phyloP scores from a whole-genome alignment of 2,797 vertebrate species.

The Danio choprae region DNA sequence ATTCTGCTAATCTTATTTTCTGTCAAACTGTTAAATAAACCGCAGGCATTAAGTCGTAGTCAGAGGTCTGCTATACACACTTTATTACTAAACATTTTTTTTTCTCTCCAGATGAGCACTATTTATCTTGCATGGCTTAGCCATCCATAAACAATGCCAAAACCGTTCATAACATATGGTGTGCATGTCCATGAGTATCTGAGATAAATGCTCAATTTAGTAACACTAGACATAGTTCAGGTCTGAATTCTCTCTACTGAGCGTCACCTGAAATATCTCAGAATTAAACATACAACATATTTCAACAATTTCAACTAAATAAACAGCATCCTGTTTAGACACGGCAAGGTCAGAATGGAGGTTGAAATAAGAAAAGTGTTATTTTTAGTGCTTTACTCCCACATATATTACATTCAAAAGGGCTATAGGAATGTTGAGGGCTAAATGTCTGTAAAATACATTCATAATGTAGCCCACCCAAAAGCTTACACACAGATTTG shows the following conservation, averaged over 20 bases:
- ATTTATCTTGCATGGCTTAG: background rate
- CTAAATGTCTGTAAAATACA: background rate
- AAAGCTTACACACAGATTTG: conserved; percentile 27
- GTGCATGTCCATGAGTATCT: background rate
- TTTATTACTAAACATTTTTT: background rate
- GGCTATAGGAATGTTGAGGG: background rate
- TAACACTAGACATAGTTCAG: background rate
- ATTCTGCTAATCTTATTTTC: background rate
- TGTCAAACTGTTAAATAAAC: background rate
- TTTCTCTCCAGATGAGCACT: conserved; percentile 1
- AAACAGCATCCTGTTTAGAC: background rate
- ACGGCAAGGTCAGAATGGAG: background rate
- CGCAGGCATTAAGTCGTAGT: background rate
- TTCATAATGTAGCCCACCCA: conserved; percentile 1
- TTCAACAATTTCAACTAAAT: no score
- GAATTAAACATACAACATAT: background rate
- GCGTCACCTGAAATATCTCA: background rate
- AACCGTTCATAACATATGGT: background rate
- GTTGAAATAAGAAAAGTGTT: background rate
- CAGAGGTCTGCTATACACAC: background rate
- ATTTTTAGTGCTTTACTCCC: background rate
- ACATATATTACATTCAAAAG: background rate
- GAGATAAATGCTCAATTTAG: background rate
- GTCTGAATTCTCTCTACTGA: background rate
- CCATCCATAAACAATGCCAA: conserved; percentile 11